Evolutionary conservation across 2,113 vertebrate genomes (phyloP), one percentile per base, ranked within the genome.

Genomic region (rabbit (Oryctolagus cuniculus)): DNA sequence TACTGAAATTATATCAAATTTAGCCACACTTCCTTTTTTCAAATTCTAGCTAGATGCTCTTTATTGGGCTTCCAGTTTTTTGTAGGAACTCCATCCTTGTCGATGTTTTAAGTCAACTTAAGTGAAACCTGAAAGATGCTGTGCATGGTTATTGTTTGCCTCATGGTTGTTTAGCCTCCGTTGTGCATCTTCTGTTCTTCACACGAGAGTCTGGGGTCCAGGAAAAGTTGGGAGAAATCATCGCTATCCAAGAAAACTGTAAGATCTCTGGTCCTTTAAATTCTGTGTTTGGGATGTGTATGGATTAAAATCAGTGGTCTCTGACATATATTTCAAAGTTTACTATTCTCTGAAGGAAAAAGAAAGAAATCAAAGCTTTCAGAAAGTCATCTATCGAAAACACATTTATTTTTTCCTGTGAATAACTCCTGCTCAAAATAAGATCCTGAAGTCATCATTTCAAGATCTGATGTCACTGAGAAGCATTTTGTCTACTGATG

Each of bases 1-100:
- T 83, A 24, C 25, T 89, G 12, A 94, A 67, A 91, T 94, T 67
- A 15, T n/a, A 73, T 49, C 15, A 70, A 87, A 87, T 79, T 70
- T 72, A 77, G 80, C 77, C 73, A 34, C 2, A 19, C 70, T 83
- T 82, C 6, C 10, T 9, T 29, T 79, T 74, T 58, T 44, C 15
- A 90, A 61, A 70, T 87, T 63, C 69, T 22, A 87, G 63, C 3
- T 53, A 44, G 0, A 61, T 61, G 1, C 0, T 75, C 19, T 27
- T 90, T 53, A 13, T 49, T 12, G 70, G 63, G 19, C 15, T 21
- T 69, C 3, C 22, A 73, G 15, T 19, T 77, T 82, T 34, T 15
- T 83, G 9, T 9, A 58, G 27, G 67, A 21, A n/a, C 0, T 31
- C 19, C 5, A 34, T 36, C 29, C 7, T 91, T 89, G 31, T 36